Percentiles rank a stretch among this genome's conserved stretches.
Evolutionary conservation across 2,888 invertebrate species (phyloP).

Genomic region (Drosophila prostipennis): DNA sequence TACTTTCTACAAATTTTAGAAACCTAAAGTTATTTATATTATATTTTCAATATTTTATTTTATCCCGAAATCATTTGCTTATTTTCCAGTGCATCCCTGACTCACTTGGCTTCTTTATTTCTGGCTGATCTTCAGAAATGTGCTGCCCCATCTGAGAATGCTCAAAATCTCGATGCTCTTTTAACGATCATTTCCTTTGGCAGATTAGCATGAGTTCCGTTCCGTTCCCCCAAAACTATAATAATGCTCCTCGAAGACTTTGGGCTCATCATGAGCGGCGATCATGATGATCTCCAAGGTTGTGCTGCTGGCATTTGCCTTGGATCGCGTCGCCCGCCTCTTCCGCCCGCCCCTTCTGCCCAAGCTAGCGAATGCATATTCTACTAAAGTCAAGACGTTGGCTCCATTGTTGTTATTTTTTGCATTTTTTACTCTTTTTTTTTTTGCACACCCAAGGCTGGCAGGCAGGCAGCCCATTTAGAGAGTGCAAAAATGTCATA

Average conservation of each 20-base stretch:
- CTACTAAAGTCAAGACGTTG: slow-evolving; percentile 57
- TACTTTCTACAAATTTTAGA: too few relatives aligned
- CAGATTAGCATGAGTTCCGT: slow-evolving; percentile 26
- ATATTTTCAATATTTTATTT: background rate
- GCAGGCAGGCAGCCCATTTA: slow-evolving; percentile 66
- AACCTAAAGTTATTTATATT: too few relatives aligned
- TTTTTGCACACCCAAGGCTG: slow-evolving; percentile 50
- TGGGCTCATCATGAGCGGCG: slow-evolving; percentile 27
- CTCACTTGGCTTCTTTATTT: slow-evolving; percentile 6
- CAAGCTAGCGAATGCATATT: slow-evolving; percentile 51
- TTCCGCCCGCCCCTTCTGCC: background rate
- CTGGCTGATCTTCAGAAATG: slow-evolving; percentile 7
- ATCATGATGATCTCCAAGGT: slow-evolving; percentile 68
- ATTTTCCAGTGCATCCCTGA: slow-evolving; percentile 11
- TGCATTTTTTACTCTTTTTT: slow-evolving; percentile 8
- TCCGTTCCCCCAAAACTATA: slow-evolving; percentile 24
- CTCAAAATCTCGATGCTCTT: slow-evolving; percentile 12
- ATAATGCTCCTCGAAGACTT: slow-evolving; percentile 19
- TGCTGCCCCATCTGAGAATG: slow-evolving; percentile 14
- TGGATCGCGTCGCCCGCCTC: slow-evolving; percentile 41
- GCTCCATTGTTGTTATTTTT: slow-evolving; percentile 45
- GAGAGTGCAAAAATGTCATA: slow-evolving; percentile 81
- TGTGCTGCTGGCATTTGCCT: slow-evolving; percentile 60
- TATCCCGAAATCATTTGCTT: too few relatives aligned
- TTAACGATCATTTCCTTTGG: slow-evolving; percentile 27